Percentiles rank a stretch among this genome's conserved stretches.
Evolutionary conservation across 2,797 vertebrate species (phyloP).

Genomic region (Mallotus villosus): DNA sequence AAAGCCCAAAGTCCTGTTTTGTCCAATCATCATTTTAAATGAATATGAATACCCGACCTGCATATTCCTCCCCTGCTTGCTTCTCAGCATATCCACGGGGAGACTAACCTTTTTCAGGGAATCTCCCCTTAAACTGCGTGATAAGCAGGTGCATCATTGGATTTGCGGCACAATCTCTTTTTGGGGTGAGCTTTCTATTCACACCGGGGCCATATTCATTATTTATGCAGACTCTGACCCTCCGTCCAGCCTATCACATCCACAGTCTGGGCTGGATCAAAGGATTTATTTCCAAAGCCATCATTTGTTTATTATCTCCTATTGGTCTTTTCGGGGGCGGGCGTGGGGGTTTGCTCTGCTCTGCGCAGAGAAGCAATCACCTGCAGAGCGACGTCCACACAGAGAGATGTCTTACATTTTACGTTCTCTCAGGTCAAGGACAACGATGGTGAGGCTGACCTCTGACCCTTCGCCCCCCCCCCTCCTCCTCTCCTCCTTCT

Average conservation of each 20-base stretch:
- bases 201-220: constrained; percentile 39
- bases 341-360: constrained; percentile 23
- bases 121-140: constrained; percentile 26
- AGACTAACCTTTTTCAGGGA: constrained; percentile 52
- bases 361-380: constrained; percentile 38
- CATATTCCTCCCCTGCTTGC: constrained; percentile 21
- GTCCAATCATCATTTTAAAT: constrained; percentile 74
- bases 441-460: constrained; percentile 35
- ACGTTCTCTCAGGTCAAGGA: constrained; percentile 14
- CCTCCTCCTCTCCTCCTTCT: constrained; percentile 3
- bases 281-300: neutral
- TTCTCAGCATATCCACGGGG: neutral
- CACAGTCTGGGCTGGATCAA: neutral
- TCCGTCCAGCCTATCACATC: neutral
- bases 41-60: constrained; percentile 79
- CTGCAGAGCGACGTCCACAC: constrained; percentile 25
- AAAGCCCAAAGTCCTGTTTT: constrained; percentile 54
- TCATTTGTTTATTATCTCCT: neutral
- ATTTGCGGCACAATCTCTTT: neutral
- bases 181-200: constrained; percentile 10
- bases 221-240: constrained; percentile 11
- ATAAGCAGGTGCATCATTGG: constrained; percentile 46
- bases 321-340: constrained; percentile 19
- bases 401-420: neutral
- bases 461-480: constrained; percentile 15